Conservation (phyloP, 1,140 invertebrate species). For the Diuraphis noxia region DNA sequence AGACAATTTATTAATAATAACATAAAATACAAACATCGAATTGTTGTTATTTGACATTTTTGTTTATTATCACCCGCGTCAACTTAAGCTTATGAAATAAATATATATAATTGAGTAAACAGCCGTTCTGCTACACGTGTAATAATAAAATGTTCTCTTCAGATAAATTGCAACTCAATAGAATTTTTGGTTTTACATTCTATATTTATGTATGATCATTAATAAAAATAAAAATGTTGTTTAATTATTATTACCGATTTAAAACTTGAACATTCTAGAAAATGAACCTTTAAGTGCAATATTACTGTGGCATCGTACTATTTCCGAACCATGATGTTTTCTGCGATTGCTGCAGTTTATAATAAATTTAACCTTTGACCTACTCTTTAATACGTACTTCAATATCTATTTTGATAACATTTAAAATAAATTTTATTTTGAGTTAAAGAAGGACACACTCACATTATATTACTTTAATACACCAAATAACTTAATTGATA, state of each 20-base stretch:
- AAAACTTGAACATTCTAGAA: accelerated
- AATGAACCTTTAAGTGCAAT: neutral
- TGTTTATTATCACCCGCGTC: neutral
- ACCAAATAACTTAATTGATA: too few species aligned
- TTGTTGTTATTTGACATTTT: neutral
- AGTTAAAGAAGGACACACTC: too few species aligned
- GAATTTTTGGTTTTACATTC: neutral
- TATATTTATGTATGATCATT: neutral
- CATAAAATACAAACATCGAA: neutral
- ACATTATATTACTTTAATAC: too few species aligned
- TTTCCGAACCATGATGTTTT: neutral
- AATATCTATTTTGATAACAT: too few species aligned
- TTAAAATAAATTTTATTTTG: too few species aligned
- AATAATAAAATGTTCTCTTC: neutral
- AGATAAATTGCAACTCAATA: neutral
- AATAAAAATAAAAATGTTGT: neutral
- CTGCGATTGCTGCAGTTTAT: neutral
- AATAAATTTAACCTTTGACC: neutral
- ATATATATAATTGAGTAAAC: too few species aligned
- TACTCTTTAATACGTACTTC: neutral
- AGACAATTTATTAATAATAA: neutral
- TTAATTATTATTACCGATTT: neutral
- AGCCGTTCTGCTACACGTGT: neutral
- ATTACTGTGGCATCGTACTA: neutral
- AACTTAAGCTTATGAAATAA: neutral